Percentiles rank a stretch among this genome's conserved stretches.
These are phyloP conservation scores for Malachius bipustulatus DNA, from an alignment of 2,888 invertebrate genomes.

Conservation along the genomic window DNA sequence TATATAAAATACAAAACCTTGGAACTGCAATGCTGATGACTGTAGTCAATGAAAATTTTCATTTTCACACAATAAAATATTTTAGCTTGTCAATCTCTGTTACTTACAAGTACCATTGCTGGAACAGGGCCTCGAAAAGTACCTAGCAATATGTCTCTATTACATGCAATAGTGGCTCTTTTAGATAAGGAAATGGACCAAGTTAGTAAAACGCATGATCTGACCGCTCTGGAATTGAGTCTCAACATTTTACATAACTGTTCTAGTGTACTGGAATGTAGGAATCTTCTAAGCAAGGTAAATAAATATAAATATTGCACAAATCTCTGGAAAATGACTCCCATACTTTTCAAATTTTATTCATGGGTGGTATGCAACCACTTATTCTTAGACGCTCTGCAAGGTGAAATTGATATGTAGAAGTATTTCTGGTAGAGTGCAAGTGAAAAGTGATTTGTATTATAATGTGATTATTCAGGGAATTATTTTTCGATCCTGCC, in stretches of 20 bases:
- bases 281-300: constrained; percentile 51
- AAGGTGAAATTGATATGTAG: no score
- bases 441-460: no score
- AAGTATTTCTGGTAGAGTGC: no score
- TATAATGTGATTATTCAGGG: no score
- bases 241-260: constrained; percentile 43
- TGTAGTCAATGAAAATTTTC: neutral
- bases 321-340: no score
- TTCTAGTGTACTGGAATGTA: constrained; percentile 46
- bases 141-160: constrained; percentile 40
- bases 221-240: constrained; percentile 36
- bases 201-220: constrained; percentile 37
- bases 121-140: constrained; percentile 41
- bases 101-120: constrained; percentile 40
- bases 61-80: constrained; percentile 12
- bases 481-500: no score
- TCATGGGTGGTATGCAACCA: no score
- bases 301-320: no score
- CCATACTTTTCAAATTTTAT: no score
- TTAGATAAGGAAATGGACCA: constrained; percentile 42
- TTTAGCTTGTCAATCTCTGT: constrained; percentile 41
- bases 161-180: constrained; percentile 40
- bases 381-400: no score
- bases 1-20: no score
- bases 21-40: no score